Evolutionary conservation across 2,888 invertebrate species (phyloP).

Genomic region (Sphaeridia pumilis): DNA sequence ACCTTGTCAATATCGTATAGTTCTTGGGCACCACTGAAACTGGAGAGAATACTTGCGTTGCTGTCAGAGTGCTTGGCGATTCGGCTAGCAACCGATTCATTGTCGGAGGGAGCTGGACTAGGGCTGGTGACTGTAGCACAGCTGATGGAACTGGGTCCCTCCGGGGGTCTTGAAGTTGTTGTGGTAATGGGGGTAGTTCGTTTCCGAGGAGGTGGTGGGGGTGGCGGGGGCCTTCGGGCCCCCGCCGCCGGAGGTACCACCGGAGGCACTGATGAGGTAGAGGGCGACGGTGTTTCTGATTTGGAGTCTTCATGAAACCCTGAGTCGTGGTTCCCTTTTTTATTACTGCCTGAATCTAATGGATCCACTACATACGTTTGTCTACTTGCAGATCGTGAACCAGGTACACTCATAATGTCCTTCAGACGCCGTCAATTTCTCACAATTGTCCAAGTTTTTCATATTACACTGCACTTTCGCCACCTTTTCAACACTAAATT

Average conservation of each 20-base stretch:
- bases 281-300: background rate
- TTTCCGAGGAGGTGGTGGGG: background rate
- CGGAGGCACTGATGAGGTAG: background rate
- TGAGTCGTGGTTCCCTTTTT: conserved; percentile 10
- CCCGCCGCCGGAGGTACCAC: background rate
- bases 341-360: too few relatives aligned
- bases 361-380: too few relatives aligned
- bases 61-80: background rate
- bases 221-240: background rate
- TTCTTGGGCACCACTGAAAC: conserved; percentile 6
- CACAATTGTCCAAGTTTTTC: too few relatives aligned
- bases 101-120: too few relatives aligned
- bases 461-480: too few relatives aligned
- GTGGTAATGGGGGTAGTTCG: background rate
- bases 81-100: too few relatives aligned
- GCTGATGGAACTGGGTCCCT: too few relatives aligned
- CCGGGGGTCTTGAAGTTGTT: background rate
- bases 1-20: background rate
- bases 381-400: background rate
- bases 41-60: conserved; percentile 10
- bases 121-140: too few relatives aligned
- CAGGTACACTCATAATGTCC: conserved; percentile 1
- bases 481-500: too few relatives aligned
- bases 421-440: background rate
- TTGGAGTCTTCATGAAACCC: conserved; percentile 9